Base-by-base conservation (phyloP, 2,888 invertebrate species). In the Nephrocerus scutellatus region DNA sequence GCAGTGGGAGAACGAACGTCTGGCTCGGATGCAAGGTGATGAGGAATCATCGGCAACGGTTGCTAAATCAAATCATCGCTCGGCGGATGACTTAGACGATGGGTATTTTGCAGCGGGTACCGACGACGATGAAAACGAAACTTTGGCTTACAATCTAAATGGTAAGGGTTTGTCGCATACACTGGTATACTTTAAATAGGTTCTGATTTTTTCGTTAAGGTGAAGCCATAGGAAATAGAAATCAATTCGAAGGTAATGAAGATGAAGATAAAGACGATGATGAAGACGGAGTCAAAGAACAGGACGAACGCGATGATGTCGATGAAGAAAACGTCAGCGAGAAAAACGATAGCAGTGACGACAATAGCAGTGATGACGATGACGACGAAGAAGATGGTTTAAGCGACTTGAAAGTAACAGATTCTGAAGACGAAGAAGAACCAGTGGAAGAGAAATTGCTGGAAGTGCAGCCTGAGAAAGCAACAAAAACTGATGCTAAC, bases 81-180 rank as follows among this genome's bases (percentile, higher is more conserved):
- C 81, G 43, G 91, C 89, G 0, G 92, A 92, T 70, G 90, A 88
- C 63, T 73, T 92, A 39, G 89, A 90, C 52, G 89, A 89, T 66
- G 83, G 83, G 61, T 83, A 84, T 55, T 75, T 75, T 24, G 62
- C 77, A 44, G 78, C 79, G 35, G 70, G 73, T 13, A 76, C 55
- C 15, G 54, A 46, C 5, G 58, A 57, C 2, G 63, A 62, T 8
- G 55, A 55, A 16, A 59, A 56, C 4, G 55, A 48, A 9, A 55
- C 53, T 0, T 30, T 67, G 25, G 54, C 62, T 1, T 70, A 68
- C 36, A 67, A 64, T 41, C 41, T 62, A 36, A 59, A 68, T 24
- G 66, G 66, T 47, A 55, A 61, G 36, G n/a, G n/a, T n/a, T n/a
- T n/a, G n/a, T n/a, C n/a, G n/a, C n/a, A n/a, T n/a, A n/a, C n/a